Percentiles rank a stretch among this genome's conserved stretches.
Conservation (phyloP, 2,888 invertebrate genomes). For the Polietes domitor region DNA sequence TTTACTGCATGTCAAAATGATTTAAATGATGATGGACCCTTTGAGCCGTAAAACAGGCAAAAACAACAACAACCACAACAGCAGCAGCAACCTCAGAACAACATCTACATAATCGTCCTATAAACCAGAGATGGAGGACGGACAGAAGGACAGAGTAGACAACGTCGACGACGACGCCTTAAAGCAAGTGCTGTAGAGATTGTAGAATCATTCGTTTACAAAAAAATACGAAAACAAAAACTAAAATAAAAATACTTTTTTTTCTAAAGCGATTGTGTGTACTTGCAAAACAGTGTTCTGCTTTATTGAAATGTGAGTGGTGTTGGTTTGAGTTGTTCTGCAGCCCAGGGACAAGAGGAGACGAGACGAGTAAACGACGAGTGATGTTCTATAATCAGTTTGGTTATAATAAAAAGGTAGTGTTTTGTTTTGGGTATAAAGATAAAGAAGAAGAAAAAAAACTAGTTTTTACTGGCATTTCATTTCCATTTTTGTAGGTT, state of each 20-base stretch:
- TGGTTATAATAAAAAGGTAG: neutral
- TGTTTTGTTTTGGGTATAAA: conserved; percentile 1
- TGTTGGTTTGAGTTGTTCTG: too few relatives aligned
- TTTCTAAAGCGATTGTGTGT: neutral
- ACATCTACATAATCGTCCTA: neutral
- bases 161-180: neutral
- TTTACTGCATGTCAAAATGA: conserved; percentile 39
- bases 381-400: neutral
- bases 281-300: neutral
- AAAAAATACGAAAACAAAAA: neutral
- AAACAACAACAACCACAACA: too few relatives aligned
- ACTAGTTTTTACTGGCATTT: conserved; percentile 13
- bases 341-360: too few relatives aligned
- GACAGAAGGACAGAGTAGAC: neutral
- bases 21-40: conserved; percentile 44
- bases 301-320: too few relatives aligned
- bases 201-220: conserved; percentile 6
- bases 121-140: conserved; percentile 9
- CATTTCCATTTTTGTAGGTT: neutral
- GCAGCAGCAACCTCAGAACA: neutral
- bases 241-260: too few relatives aligned
- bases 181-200: conserved; percentile 26
- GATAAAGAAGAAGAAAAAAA: neutral
- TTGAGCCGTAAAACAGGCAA: conserved; percentile 25
- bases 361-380: too few relatives aligned